phyloP scores from a whole-genome alignment of 2,797 vertebrate genomes.

The Lophura swinhoii region DNA sequence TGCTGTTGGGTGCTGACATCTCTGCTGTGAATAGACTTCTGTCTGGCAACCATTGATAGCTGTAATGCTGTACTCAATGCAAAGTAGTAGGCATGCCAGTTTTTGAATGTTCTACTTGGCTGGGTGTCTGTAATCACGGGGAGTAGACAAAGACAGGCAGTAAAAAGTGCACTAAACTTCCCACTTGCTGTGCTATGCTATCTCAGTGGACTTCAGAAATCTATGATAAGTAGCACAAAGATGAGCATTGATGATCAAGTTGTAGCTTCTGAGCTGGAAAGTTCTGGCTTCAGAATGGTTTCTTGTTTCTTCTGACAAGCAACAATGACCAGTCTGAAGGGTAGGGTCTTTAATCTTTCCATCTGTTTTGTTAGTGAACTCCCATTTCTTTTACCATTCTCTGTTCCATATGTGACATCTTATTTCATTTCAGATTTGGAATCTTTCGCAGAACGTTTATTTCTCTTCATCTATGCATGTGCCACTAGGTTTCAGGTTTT shows the following conservation, averaged over 20 bases:
- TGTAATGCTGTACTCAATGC: neutral
- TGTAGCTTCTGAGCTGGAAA: neutral
- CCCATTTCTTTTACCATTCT: neutral
- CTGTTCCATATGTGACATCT: neutral
- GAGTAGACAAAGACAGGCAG: neutral
- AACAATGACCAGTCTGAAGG: neutral
- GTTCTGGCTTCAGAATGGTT: neutral
- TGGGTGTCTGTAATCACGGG: neutral
- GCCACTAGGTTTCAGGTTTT: neutral
- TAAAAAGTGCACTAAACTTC: neutral
- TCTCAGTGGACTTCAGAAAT: neutral
- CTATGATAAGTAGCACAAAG: accelerated
- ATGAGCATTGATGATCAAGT: accelerated
- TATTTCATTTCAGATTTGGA: neutral
- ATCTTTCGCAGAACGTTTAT: neutral
- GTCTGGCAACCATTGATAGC: conserved; percentile 12
- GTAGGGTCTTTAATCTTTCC: neutral
- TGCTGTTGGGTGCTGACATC: conserved; percentile 18
- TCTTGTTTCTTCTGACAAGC: neutral
- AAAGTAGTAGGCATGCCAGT: neutral
- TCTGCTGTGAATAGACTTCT: conserved; percentile 26
- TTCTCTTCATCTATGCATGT: neutral
- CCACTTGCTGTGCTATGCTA: neutral
- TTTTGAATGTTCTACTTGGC: conserved; percentile 6
- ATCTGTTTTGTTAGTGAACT: neutral